Percentiles rank a stretch among this genome's conserved stretches.
Evolutionary conservation across 1,140 invertebrate species (phyloP).

Genomic region (Aradophagus sp.): DNA sequence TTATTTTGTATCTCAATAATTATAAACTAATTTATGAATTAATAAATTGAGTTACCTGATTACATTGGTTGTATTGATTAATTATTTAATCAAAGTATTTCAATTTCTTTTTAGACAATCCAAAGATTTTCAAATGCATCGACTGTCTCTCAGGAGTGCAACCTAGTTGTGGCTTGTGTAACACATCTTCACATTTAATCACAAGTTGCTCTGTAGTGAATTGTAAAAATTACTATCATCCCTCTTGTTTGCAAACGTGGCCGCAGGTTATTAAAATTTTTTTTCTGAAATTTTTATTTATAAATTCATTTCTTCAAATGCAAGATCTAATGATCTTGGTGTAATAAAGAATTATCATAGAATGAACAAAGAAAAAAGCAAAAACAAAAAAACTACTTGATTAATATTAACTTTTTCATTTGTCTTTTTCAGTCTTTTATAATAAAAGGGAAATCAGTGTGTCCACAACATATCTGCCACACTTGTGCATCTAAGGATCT

Average conservation of each 20-base stretch:
- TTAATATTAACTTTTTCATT: neutral
- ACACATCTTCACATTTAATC: conserved; percentile 5
- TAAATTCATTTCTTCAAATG: too few species aligned
- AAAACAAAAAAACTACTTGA: too few species aligned
- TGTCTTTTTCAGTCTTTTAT: conserved; percentile 25
- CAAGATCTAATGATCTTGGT: too few species aligned
- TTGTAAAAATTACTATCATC: conserved; percentile 37
- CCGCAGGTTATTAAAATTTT: conserved; percentile 38
- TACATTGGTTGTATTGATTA: too few species aligned
- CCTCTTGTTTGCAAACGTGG: conserved; percentile 28
- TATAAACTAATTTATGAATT: neutral
- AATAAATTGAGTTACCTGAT: conserved; percentile 9
- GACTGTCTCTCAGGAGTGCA: conserved; percentile 13
- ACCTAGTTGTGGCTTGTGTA: conserved; percentile 19
- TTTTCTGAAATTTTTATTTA: too few species aligned
- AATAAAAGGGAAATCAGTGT: conserved; percentile 9
- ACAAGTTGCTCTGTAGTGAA: conserved; percentile 13
- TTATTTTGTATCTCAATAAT: conserved; percentile 5
- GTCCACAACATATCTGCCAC: conserved; percentile 50
- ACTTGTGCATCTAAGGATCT: conserved; percentile 28
- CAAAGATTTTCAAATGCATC: conserved; percentile 23
- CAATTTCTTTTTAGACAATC: conserved; percentile 24
- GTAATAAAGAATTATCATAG: too few species aligned
- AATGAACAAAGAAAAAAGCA: too few species aligned
- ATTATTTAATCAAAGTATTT: too few species aligned